phyloP scores from a whole-genome alignment of 2,113 vertebrate genomes.

The Scatophagus argus region DNA sequence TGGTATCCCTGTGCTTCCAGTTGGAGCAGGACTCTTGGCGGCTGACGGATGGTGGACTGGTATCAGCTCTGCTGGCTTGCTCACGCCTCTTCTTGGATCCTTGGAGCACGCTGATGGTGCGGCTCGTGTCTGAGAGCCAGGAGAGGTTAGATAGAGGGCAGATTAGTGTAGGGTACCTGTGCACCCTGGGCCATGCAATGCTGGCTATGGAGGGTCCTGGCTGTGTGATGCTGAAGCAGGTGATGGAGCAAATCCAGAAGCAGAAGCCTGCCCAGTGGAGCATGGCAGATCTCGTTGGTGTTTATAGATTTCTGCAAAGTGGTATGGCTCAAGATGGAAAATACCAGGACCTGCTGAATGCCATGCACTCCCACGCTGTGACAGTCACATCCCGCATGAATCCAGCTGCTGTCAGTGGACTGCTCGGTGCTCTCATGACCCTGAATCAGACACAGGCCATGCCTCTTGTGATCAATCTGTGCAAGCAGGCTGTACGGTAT shows the following conservation, averaged over 20 bases:
- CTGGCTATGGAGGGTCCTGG: slow-evolving; percentile 79
- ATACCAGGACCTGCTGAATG: slow-evolving; percentile 84
- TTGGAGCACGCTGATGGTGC: slow-evolving; percentile 81
- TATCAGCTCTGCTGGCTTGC: slow-evolving; percentile 86
- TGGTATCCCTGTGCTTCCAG: slow-evolving; percentile 86
- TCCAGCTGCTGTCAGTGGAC: slow-evolving; percentile 76
- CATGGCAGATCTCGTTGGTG: slow-evolving; percentile 76
- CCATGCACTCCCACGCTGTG: slow-evolving; percentile 83
- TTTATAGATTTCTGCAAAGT: slow-evolving; percentile 86
- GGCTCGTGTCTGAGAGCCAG: slow-evolving; percentile 86
- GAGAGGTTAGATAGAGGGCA: slow-evolving; percentile 78
- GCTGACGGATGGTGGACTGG: slow-evolving; percentile 83
- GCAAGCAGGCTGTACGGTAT: slow-evolving; percentile 84
- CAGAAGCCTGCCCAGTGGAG: slow-evolving; percentile 79
- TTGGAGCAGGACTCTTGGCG: slow-evolving; percentile 83
- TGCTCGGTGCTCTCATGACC: slow-evolving; percentile 85
- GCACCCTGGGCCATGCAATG: slow-evolving; percentile 85
- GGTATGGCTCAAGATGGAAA: slow-evolving; percentile 61
- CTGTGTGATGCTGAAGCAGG: slow-evolving; percentile 71
- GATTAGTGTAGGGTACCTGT: slow-evolving; percentile 83
- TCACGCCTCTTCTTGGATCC: slow-evolving; percentile 85
- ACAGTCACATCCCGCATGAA: slow-evolving; percentile 74
- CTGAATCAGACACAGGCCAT: slow-evolving; percentile 85
- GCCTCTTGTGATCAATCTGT: slow-evolving; percentile 87
- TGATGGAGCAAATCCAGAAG: slow-evolving; percentile 81